These are phyloP conservation scores for Archivesica marissinica DNA, from an alignment of 1,140 invertebrate genomes.

Conservation along the genomic window DNA sequence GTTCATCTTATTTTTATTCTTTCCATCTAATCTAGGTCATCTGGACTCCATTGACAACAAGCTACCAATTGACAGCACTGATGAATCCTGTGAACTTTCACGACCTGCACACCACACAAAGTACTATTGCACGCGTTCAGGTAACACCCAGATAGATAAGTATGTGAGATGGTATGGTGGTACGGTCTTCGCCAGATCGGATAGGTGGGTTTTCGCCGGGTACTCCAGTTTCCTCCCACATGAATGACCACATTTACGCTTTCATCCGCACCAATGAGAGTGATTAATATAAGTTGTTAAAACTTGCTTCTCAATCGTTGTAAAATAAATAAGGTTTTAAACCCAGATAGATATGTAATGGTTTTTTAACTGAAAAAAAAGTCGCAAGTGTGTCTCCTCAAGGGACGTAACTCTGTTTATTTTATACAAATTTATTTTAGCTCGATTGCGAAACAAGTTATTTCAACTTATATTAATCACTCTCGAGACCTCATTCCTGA, in stretches of 20 bases:
- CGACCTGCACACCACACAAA: constrained; percentile 91
- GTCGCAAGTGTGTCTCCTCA: too few species aligned
- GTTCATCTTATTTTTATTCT: too few species aligned
- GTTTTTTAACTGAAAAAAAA: too few species aligned
- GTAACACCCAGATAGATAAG: background rate
- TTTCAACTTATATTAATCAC: too few species aligned
- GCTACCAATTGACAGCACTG: background rate
- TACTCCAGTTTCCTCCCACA: background rate
- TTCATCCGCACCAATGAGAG: too few species aligned
- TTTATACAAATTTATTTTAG: too few species aligned
- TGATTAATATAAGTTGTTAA: background rate
- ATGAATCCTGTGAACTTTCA: constrained; percentile 71
- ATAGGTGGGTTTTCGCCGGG: background rate
- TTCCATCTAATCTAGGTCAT: background rate
- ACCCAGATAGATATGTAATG: too few species aligned
- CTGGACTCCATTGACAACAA: background rate
- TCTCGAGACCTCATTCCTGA: too few species aligned
- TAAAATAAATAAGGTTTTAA: background rate
- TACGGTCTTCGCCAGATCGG: background rate
- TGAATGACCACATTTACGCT: too few species aligned
- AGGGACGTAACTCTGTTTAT: too few species aligned
- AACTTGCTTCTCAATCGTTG: background rate
- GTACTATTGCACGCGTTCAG: background rate
- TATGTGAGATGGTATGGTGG: background rate
- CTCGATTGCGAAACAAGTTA: too few species aligned